Evolutionary conservation across 2,888 invertebrate species (phyloP), one percentile per base, ranked within the genome.

Genomic region (Agrilus mali): DNA sequence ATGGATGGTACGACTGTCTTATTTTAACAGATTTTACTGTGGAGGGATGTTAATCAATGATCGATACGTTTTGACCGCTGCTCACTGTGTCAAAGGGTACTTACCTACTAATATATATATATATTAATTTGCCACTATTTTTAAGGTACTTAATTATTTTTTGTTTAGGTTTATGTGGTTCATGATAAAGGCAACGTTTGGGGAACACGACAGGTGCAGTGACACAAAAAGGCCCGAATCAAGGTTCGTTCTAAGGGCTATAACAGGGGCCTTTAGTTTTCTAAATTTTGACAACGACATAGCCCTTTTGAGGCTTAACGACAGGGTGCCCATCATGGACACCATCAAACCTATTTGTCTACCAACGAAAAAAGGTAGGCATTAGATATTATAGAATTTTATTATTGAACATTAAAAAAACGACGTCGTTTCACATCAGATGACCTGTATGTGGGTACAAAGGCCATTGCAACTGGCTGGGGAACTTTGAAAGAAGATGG

Each of bases 21-120:
- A 90, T 68, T 82, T 89, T 67, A 87, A 86, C 65, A 75, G 84
- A 56, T 90, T 90, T 70, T 90, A 90, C 66, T 92, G 90, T 59
- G 90, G 89, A 12, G 89, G 87, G 37, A 85, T 86, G 68, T 71
- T 89, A 49, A 85, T 90, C 64, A 89, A 87, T 59, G 89, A 90
- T 66, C 75, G 84, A 67, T 90, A 89, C 56, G 88, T 90, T 16
- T 68, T 90, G 38, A 86, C 88, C 0, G 90, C 90, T 1, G 89
- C 88, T 0, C 90, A 92, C 63, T 92, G 90, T 62, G 84, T 90
- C 47, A 87, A 86, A 74, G 89, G 89, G 87, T 87, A n/a, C n/a
- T n/a, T n/a, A n/a, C n/a, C n/a, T n/a, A n/a, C n/a, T n/a, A n/a
- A n/a, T n/a, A n/a, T n/a, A n/a, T n/a, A n/a, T n/a, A n/a, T n/a